Base-by-base conservation (phyloP, 2,888 invertebrate genomes). In the Caenorhabditis wallacei region DNA sequence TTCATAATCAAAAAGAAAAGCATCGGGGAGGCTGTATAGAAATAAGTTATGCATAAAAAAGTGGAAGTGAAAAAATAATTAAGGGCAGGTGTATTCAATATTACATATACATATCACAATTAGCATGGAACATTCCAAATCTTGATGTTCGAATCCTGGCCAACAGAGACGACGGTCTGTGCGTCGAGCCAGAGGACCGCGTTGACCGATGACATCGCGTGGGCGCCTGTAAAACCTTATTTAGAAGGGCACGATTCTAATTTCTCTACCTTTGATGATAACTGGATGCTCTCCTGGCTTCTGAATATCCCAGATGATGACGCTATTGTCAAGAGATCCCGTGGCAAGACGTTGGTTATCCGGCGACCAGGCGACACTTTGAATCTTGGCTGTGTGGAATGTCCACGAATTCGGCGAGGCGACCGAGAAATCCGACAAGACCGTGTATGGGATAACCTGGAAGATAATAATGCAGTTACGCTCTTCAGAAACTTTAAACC, bases 91-190 rank as follows among this genome's bases (percentile, higher is more conserved):
- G n/a, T n/a, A n/a, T n/a, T n/a, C n/a, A 40, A 40, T n/a, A n/a
- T n/a, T 46, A 46, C 5, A 51, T 20, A 57, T 20, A 37, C 37
- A 56, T 37, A 30, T 20, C 2, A 13, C 22, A 40, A 40, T 48
- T 26, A 63, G n/a, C 30, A 40, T 0, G 53, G 72, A 26, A 72
- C 63, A 24, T 53, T 64, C 89, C 89, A 89, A 20, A 80, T 71
- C 93, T 97, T 97, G 69, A 96, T 95, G 93, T 97, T 97, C 92
- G 96, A 96, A 94, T 99, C 98, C 93, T 98, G 98, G 24, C 98
- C 98, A 71, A 95, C 95, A 0, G 98, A 97, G 78, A 97, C 95
- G 72, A 99, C 93, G 43, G 95, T 95, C 91, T 95, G 95, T 4
- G 81, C 84, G 92, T 96, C 95, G 88, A 98, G 93, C 98, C 98